Evolutionary conservation across 1,140 invertebrate genomes (phyloP).

Genomic region (Ectropis grisescens): DNA sequence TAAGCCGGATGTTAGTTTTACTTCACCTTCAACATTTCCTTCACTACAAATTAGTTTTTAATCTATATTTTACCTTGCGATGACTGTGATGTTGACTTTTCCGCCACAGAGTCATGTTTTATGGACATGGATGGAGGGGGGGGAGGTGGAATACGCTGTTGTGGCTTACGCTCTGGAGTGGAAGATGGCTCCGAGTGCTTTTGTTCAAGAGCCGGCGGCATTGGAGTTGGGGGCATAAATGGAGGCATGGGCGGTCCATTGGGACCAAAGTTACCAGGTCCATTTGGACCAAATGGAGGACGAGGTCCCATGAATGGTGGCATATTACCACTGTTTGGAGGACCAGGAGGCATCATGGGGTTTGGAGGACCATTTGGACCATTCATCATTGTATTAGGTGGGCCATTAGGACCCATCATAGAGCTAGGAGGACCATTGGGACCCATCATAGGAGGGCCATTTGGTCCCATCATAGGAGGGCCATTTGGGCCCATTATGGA

Average conservation of each 20-base stretch:
- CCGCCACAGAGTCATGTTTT: too few species aligned
- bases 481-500: constrained; percentile 40
- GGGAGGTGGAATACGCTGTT: constrained; percentile 44
- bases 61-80: constrained; percentile 39
- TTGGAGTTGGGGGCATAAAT: constrained; percentile 24
- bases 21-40: too few species aligned
- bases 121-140: constrained; percentile 29
- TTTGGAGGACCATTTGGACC: constrained; percentile 46
- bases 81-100: too few species aligned
- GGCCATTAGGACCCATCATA: constrained; percentile 47
- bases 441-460: constrained; percentile 22
- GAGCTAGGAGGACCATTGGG: constrained; percentile 16
- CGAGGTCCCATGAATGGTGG: constrained; percentile 25
- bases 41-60: too few species aligned
- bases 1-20: too few species aligned
- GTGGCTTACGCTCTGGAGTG: constrained; percentile 39
- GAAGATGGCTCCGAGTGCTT: constrained; percentile 34
- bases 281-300: constrained; percentile 26
- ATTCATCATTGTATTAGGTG: constrained; percentile 30
- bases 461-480: constrained; percentile 25
- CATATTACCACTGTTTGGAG: constrained; percentile 24
- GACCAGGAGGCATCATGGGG: constrained; percentile 37
- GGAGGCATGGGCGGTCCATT: constrained; percentile 16
- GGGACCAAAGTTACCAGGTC: constrained; percentile 17
- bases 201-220: constrained; percentile 28